Conservation (phyloP, 2,888 invertebrate species). For the Pristionchus maxplancki region DNA sequence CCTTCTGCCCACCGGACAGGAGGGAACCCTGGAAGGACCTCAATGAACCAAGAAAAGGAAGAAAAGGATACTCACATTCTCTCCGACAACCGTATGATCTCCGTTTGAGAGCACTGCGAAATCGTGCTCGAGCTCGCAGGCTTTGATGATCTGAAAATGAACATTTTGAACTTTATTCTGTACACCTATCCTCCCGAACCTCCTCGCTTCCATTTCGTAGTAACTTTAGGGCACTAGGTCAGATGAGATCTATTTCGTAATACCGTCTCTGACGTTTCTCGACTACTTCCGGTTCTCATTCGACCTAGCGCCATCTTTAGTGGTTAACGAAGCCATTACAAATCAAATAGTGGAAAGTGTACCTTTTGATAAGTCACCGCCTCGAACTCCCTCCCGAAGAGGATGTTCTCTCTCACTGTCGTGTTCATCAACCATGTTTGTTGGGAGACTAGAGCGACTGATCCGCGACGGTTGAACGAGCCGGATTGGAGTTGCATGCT, state of each 20-base stretch:
- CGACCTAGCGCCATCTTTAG: no score
- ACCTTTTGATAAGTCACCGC: conserved; percentile 78
- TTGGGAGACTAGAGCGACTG: conserved; percentile 89
- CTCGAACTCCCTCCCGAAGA: conserved; percentile 88
- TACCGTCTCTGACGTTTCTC: no score
- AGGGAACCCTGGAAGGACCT: conserved; percentile 83
- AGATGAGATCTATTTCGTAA: no score
- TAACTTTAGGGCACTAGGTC: no score
- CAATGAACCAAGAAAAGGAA: not conserved
- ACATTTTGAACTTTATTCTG: no score
- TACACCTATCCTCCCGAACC: no score
- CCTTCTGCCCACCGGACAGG: conserved; percentile 92
- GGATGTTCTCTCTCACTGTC: conserved; percentile 91
- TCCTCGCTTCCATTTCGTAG: no score
- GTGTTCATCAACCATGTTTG: conserved; percentile 99
- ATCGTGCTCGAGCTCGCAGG: conserved; percentile 92
- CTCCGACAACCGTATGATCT: conserved; percentile 93
- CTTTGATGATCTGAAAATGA: conserved; percentile 83
- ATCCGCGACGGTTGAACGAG: not conserved
- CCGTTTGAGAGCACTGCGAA: conserved; percentile 88
- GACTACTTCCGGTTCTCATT: no score
- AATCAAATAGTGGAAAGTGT: not conserved
- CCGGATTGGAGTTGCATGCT: not conserved
- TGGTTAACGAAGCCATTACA: no score
- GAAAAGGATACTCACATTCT: conserved; percentile 61